Evolutionary conservation across 2,888 invertebrate genomes (phyloP).

Genomic region (Cephus pygmeus): DNA sequence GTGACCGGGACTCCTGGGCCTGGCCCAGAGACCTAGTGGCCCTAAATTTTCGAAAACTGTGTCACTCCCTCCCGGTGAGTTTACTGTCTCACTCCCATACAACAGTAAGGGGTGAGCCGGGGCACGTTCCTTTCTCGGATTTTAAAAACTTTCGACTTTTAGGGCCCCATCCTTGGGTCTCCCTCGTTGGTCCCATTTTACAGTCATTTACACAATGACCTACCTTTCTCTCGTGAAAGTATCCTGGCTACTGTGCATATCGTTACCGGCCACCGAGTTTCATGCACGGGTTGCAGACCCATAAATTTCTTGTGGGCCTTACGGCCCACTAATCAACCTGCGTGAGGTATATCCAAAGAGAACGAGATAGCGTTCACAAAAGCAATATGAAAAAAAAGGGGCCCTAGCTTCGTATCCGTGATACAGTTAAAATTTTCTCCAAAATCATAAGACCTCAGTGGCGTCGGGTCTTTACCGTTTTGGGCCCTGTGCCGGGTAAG

Average conservation of each 20-base stretch:
- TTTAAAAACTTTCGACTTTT: slow-evolving; percentile 34
- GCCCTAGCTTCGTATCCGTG: neutral
- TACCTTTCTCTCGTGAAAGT: neutral
- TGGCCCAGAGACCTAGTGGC: slow-evolving; percentile 37
- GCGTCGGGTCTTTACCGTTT: neutral
- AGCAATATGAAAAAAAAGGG: neutral
- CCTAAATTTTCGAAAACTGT: slow-evolving; percentile 41
- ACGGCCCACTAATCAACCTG: slow-evolving; percentile 13
- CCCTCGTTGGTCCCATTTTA: neutral
- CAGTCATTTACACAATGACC: slow-evolving; percentile 2
- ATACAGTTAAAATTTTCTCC: neutral
- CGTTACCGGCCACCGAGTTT: slow-evolving; percentile 19
- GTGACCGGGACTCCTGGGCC: neutral
- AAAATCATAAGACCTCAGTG: neutral
- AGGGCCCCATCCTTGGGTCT: slow-evolving; percentile 17
- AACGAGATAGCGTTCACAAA: neutral
- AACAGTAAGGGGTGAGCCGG: neutral
- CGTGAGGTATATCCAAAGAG: neutral
- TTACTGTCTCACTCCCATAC: neutral
- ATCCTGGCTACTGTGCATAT: slow-evolving; percentile 8
- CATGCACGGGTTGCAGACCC: slow-evolving; percentile 31
- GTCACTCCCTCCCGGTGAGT: slow-evolving; percentile 15
- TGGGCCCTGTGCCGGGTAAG: neutral
- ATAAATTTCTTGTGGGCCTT: slow-evolving; percentile 29
- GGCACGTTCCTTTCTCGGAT: slow-evolving; percentile 20